Base-by-base conservation (phyloP, 92 coral and sea anemone species). In the Muricea muricata region DNA sequence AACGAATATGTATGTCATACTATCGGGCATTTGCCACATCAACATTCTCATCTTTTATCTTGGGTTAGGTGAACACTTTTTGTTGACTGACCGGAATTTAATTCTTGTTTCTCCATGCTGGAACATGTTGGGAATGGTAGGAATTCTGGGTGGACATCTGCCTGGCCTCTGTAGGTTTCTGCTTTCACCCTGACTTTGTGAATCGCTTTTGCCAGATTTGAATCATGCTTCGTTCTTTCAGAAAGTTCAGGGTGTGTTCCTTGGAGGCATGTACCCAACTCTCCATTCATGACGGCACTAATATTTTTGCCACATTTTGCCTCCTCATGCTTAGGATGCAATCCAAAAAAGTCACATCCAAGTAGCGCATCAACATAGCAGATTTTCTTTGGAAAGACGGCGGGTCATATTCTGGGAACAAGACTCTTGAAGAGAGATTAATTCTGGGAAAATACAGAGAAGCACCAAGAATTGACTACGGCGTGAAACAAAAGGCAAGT, bases 1-100 rank as follows among this genome's bases (percentile, higher is more conserved):
- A 92, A 93, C 0, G 92, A 86, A 32, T 86, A 89, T 8, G 74
- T 89, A 73, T 92, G 94, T 3, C 92, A 92, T 10, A 80, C 86
- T 4, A 77, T 87, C 12, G 92, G 95, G 18, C 94, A 91, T 68
- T 89, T 91, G 80, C 50, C 67, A 52, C 90, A 90, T 4, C 89
- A 85, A 56, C 91, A 93, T 65, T 65, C 35, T 29, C 0, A 10
- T 65, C 34, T 14, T 29, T 33, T 65, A 0, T 65, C 26, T 28
- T 5, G 4, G 30, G 33, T 37, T 21, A 65, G 71, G 28, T 65
- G 6, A 65, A 29, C 72, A 65, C 33, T 37, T 24, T 21, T 65
- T 65, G 30, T 15, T 8, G n/a, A 6, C 11, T 24, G 24, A 21
- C 18, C 24, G 33, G 32, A 65, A 5, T 7, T 7, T 17, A 24